phyloP scores from a whole-genome alignment of 2,113 vertebrate genomes.

The Trematomus loennbergii region DNA sequence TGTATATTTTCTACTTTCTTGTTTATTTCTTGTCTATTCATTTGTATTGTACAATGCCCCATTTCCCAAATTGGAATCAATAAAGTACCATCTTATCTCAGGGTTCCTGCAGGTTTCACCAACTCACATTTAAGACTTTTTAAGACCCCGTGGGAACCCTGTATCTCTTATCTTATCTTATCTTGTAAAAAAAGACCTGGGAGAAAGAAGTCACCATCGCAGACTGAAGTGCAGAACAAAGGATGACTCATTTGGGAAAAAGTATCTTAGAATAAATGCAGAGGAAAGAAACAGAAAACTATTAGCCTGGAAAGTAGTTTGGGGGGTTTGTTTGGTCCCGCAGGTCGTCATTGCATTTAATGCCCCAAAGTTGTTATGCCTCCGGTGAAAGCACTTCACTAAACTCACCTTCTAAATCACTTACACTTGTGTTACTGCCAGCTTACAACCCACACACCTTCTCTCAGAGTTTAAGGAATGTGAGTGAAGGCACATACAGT shows the following conservation, averaged over 20 bases:
- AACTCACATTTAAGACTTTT: no score
- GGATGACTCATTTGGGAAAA: constrained; percentile 2
- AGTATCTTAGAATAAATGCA: background rate
- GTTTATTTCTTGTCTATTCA: no score
- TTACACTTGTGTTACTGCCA: constrained; percentile 40
- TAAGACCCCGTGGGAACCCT: no score
- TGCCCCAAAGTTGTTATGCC: background rate
- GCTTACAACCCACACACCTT: constrained; percentile 49
- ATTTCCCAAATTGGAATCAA: no score
- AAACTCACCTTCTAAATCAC: constrained; percentile 57
- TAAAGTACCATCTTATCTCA: no score
- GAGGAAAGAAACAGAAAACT: background rate
- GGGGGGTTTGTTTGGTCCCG: background rate
- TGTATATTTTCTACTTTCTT: no score
- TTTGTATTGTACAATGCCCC: no score
- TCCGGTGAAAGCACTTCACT: constrained; percentile 8
- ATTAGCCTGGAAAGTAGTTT: background rate
- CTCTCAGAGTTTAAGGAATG: constrained; percentile 23
- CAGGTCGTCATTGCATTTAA: background rate
- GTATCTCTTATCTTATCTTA: no score
- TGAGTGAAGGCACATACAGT: constrained; percentile 20
- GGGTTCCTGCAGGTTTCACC: no score
- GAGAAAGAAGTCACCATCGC: background rate
- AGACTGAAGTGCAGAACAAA: background rate
- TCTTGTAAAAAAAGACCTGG: background rate